Conservation (phyloP, 2,888 invertebrate genomes). For the Myopa testacea region DNA sequence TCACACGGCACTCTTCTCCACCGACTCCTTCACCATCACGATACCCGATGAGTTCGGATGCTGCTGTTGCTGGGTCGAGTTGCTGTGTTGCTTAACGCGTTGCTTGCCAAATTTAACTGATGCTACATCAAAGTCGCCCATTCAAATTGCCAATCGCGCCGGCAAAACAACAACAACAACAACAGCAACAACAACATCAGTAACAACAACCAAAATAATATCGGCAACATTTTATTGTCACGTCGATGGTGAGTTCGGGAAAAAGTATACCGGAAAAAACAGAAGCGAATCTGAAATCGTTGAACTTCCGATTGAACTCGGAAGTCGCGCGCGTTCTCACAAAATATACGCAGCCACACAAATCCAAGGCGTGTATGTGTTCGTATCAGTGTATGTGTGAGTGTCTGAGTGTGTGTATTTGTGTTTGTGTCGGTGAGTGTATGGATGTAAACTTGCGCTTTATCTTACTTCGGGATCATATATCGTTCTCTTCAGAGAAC, state of each 20-base stretch:
- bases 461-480: constrained; percentile 51
- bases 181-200: constrained; percentile 43
- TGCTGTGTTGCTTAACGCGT: constrained; percentile 33
- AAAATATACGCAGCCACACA: background rate
- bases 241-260: constrained; percentile 31
- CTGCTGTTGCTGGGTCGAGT: too few relatives aligned
- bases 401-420: background rate
- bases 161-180: constrained; percentile 28
- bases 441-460: constrained; percentile 56
- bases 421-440: constrained; percentile 27
- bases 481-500: constrained; percentile 46
- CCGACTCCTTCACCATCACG: background rate
- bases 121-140: constrained; percentile 44
- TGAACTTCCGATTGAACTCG: constrained; percentile 44
- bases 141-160: constrained; percentile 38
- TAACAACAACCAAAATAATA: constrained; percentile 57
- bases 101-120: constrained; percentile 41
- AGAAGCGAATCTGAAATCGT: constrained; percentile 52
- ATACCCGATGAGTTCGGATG: too few relatives aligned
- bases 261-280: constrained; percentile 45
- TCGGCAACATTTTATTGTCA: constrained; percentile 61
- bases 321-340: constrained; percentile 44
- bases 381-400: constrained; percentile 29
- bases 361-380: background rate
- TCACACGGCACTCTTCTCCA: background rate